Evolutionary conservation across 2,113 vertebrate genomes (phyloP), one percentile per base, ranked within the genome.

Genomic region (Cacatua alba): DNA sequence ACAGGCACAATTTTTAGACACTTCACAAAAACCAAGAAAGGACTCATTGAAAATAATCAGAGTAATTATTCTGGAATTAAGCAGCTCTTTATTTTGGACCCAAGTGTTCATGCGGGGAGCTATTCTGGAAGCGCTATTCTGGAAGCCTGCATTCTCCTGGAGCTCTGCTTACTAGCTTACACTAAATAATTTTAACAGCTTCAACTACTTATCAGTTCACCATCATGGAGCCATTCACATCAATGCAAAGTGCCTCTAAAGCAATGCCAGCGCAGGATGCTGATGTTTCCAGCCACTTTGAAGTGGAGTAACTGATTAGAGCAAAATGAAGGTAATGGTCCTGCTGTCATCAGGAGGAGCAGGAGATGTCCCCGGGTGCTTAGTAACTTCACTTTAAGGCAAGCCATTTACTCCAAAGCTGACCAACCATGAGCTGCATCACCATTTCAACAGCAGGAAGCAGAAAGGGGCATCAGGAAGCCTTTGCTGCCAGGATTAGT

Each of bases 21-120:
- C 79, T 70, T 75, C 20, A 21, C 76, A 75, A n/a, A 77, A 80
- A 28, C 9, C 14, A 37, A 82, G 64, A 49, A 52, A 93, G 71
- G 63, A 70, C 25, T 65, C 75, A 48, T 23, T 71, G 82, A 67
- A 41, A 94, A 81, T 55, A 81, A 83, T 86, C n/a, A 49, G 70
- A 24, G 37, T 19, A 63, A 92, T 91, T 94, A 90, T 41, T 60
- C 51, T 10, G 2, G 82, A 93, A 93, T 84, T 33, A 90, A 74
- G 68, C 17, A 0, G 12, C 63, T 88, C 33, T 91, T 83, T 67
- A 39, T 81, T 92, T 35, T 59, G 37, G 85, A 63, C 43, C 35
- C 41, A 37, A 74, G 49, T 8, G n/a, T 70, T 72, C 71, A 39
- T 4, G 17, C 0, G 3, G 28, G 37, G 31, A 94, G 48, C 52